Evolutionary conservation across 2,113 vertebrate genomes (phyloP).

Genomic region (Sapayoa aenigma): DNA sequence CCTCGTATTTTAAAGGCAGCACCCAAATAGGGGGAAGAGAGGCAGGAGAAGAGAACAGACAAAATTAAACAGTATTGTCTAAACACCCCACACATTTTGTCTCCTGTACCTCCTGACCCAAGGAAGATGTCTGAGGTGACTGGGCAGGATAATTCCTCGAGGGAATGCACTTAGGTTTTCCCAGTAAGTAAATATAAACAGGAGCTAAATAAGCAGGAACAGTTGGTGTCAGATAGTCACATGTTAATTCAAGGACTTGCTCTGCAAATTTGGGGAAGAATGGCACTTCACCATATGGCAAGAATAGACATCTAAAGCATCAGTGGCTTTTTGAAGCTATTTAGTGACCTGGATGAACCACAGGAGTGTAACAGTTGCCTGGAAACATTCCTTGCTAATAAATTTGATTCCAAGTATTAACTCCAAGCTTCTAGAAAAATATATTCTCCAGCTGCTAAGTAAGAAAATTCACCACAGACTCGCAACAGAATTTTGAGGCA

Average conservation of each 20-base stretch:
- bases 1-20: not conserved
- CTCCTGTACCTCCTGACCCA: not conserved
- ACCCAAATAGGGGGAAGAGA: not conserved
- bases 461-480: not conserved
- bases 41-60: not conserved
- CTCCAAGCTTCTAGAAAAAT: not conserved
- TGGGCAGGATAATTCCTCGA: not conserved
- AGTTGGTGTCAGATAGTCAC: not conserved
- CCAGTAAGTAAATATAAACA: not conserved
- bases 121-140: not conserved
- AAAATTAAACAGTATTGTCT: not conserved
- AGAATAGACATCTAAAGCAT: constrained; percentile 3
- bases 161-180: not conserved
- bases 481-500: not conserved
- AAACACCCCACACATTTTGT: not conserved
- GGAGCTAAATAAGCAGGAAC: constrained; percentile 3
- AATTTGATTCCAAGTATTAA: not conserved
- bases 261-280: not conserved
- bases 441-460: not conserved
- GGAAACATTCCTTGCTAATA: constrained; percentile 32
- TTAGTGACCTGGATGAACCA: constrained; percentile 36
- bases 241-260: not conserved
- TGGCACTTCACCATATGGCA: constrained; percentile 15
- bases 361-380: constrained; percentile 27
- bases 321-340: constrained; percentile 4